Evolutionary conservation across 2,797 vertebrate species (phyloP), one percentile per base, ranked within the genome.

Genomic region (Hemitrygon akajei): DNA sequence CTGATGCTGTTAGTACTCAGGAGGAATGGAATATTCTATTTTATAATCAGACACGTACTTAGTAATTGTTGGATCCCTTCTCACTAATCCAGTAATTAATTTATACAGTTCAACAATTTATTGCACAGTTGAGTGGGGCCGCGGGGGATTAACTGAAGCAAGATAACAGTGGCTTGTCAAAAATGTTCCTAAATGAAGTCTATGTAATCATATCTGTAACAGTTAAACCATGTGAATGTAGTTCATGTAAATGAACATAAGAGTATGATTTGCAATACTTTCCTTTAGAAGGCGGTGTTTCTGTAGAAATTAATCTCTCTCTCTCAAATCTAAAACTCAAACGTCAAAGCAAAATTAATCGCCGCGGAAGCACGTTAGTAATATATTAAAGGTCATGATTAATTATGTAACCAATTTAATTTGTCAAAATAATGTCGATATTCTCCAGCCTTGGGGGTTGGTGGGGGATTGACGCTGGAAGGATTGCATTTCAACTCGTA

Each of bases 221-320:
- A 56, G 71, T 93, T 58, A 58, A 30, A 37, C 47, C 10, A 56
- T 56, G 69, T 25, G 91, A 73, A 92, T 56, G 18, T 93, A 27
- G 22, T 75, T 75, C 25, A 30, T 37, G 34, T 92, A 73, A 73
- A 47, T 75, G 9, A 25, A 93, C 47, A 56, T 58, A 18, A 37
- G 60, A 20, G 71, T 75, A 56, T 56, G 69, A 75, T 76, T 56
- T 75, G 76, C 76, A 93, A 93, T 10, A 16, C 20, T 93, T 93
- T 76, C 69, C 71, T 92, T 92, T 73, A 75, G 91, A 30, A 76
- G 69, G 86, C 86, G 20, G 66, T 92, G 73, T 73, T 75, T 20
- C 25, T 47, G 37, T 69, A 93, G 18, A 93, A 56, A 93, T 75
- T 56, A 93, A 93, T 47, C 25, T 69, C 34, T 34, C 11, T 34